Evolutionary conservation across 64 coral and sea anemone species (phyloP), one percentile per base, ranked within the genome.

Genomic region (Astreopora myriophthalma): DNA sequence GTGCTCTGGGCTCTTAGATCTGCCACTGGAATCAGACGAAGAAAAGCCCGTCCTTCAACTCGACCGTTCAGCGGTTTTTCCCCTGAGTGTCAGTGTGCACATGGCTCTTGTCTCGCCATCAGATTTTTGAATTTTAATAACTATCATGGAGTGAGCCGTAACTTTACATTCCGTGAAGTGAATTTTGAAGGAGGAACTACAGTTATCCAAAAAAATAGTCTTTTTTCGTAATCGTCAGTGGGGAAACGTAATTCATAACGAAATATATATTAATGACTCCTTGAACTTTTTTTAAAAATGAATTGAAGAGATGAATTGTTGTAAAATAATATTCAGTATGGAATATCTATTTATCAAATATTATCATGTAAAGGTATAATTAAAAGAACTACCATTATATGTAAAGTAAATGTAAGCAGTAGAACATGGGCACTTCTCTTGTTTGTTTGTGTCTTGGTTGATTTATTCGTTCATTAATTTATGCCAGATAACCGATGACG

Each of bases 11-110:
- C 68, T 95, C 0, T 65, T 86, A 33, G 84, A 99, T 90, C 38
- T 95, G 61, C 74, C 82, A 16, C 51, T 99, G 29, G 94, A 89
- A 44, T 88, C 90, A 24, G 97, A 99, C 25, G 97, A 99, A 32
- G 97, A 99, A 61, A 75, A 29, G 80, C 25, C 28, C 14, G 84
- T 95, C 8, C 71, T 99, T 34, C 97, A 99, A 73, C 87, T 99
- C 13, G 87, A 96, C 52, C 88, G 73, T 52, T 68, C 93, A 32
- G 83, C 88, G 29, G 87, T 88, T 2, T 99, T 96, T 33, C 97
- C 97, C 8, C 46, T 99, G 7, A 90, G 95, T 34, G 49, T 99
- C 7, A 99, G 97, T 68, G 94, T 89, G 3, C 90, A 99, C 64
- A 94, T 99, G 27, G 97, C 93, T 9, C 57, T 93, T 33, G 87